Percentiles rank a stretch among this genome's conserved stretches.
Conservation (phyloP, 2,113 vertebrate genomes). For the Istiophorus platypterus region DNA sequence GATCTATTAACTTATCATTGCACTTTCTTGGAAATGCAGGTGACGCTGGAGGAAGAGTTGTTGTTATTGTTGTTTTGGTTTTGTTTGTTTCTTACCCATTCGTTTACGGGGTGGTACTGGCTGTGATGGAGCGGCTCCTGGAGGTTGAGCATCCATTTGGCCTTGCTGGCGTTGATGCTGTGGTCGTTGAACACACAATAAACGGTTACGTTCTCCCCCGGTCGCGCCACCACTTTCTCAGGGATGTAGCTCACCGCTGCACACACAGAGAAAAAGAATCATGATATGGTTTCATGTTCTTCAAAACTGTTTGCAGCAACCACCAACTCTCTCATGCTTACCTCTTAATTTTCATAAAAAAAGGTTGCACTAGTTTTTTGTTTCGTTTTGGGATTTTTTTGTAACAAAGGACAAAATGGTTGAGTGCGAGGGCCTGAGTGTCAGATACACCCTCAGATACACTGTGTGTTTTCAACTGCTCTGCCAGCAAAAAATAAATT, state of each 20-base stretch:
- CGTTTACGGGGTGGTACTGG: conserved; percentile 85
- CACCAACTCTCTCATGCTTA: neutral
- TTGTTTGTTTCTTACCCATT: conserved; percentile 77
- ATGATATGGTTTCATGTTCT: neutral
- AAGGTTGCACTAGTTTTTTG: neutral
- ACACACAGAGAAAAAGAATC: neutral
- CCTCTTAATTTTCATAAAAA: neutral
- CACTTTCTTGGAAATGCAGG: conserved; percentile 13
- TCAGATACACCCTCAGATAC: conserved; percentile 3
- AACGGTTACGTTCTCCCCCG: conserved; percentile 88
- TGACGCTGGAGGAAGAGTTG: too few species aligned
- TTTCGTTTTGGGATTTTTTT: neutral
- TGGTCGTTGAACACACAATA: conserved; percentile 88
- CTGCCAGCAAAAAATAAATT: neutral
- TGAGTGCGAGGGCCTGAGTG: neutral
- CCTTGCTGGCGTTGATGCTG: conserved; percentile 78
- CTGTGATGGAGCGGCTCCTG: conserved; percentile 80
- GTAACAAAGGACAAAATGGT: neutral
- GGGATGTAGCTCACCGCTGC: conserved; percentile 91
- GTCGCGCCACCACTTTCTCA: conserved; percentile 82
- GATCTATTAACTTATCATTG: neutral
- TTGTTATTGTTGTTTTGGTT: too few species aligned
- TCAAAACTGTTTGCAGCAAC: neutral
- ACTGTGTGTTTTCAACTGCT: neutral
- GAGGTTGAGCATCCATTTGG: conserved; percentile 90